phyloP scores from a whole-genome alignment of 2,797 vertebrate genomes.

The Anguilla anguilla region DNA sequence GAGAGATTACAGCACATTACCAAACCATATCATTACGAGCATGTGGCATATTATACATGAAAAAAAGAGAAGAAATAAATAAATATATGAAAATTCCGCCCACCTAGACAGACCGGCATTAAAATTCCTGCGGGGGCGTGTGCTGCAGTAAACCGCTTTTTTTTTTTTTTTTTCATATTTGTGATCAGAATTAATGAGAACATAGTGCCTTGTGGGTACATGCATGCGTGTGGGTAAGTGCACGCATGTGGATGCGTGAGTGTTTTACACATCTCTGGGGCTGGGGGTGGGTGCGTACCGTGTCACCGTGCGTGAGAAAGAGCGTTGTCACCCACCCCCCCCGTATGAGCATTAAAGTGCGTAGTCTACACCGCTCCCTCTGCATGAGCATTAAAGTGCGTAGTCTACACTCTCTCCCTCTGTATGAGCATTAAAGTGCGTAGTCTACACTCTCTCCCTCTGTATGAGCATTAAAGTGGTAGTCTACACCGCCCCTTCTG shows the following conservation, averaged over 20 bases:
- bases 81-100: neutral
- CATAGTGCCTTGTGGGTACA: neutral
- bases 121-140: constrained; percentile 38
- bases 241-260: neutral
- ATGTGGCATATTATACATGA: constrained; percentile 27
- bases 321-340: too few relatives aligned
- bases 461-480: too few relatives aligned
- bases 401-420: too few relatives aligned
- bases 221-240: neutral
- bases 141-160: neutral
- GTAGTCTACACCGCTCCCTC: neutral
- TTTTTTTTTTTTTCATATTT: neutral
- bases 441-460: too few relatives aligned
- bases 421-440: too few relatives aligned
- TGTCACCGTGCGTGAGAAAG: too few relatives aligned
- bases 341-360: neutral
- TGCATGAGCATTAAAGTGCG: too few relatives aligned
- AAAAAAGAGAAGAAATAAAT: constrained; percentile 1
- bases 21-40: constrained; percentile 9
- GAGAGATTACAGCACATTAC: neutral
- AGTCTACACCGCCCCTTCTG: too few relatives aligned
- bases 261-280: too few relatives aligned
- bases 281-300: too few relatives aligned
- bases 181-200: constrained; percentile 19
- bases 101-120: constrained; percentile 34